phyloP scores from a whole-genome alignment of 2,797 vertebrate species.

The Enteromius afrohamiltoni region DNA sequence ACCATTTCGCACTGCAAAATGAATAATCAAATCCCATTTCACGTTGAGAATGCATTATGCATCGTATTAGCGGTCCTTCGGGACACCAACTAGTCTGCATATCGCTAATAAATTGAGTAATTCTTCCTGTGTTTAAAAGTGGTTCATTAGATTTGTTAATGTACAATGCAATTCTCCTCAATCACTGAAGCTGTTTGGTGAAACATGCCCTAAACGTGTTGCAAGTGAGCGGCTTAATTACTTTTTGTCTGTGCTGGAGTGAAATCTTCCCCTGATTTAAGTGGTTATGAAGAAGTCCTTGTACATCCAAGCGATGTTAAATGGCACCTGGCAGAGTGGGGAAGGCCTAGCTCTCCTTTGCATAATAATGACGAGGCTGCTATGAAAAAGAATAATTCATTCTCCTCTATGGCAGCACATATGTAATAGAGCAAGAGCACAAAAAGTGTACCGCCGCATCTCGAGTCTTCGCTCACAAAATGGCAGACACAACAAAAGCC shows the following conservation, averaged over 20 bases:
- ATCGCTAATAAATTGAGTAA: conserved; percentile 9
- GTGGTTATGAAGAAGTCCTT: conserved; percentile 69
- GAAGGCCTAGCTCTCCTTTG: conserved; percentile 61
- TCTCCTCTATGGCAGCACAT: conserved; percentile 31
- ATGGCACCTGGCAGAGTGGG: conserved; percentile 64
- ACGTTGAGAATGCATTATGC: background rate
- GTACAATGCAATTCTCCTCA: conserved; percentile 10
- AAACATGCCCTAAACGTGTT: conserved; percentile 38
- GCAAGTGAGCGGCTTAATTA: conserved; percentile 55
- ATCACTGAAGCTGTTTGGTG: conserved; percentile 5
- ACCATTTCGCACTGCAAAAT: background rate
- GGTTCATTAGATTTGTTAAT: conserved; percentile 35
- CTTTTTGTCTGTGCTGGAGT: conserved; percentile 51
- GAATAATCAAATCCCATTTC: conserved; percentile 13
- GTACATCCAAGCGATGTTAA: conserved; percentile 71
- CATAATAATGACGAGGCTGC: conserved; percentile 67
- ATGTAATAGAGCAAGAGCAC: conserved; percentile 39
- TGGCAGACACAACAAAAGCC: conserved; percentile 34
- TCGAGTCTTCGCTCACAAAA: conserved; percentile 20
- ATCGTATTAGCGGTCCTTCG: background rate
- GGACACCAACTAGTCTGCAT: background rate
- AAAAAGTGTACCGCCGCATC: conserved; percentile 27
- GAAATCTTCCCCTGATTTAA: conserved; percentile 66
- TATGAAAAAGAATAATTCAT: conserved; percentile 69
- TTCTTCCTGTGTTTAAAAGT: conserved; percentile 12